Conservation (phyloP, 2,113 vertebrate genomes). For the Paratilapia polleni region DNA sequence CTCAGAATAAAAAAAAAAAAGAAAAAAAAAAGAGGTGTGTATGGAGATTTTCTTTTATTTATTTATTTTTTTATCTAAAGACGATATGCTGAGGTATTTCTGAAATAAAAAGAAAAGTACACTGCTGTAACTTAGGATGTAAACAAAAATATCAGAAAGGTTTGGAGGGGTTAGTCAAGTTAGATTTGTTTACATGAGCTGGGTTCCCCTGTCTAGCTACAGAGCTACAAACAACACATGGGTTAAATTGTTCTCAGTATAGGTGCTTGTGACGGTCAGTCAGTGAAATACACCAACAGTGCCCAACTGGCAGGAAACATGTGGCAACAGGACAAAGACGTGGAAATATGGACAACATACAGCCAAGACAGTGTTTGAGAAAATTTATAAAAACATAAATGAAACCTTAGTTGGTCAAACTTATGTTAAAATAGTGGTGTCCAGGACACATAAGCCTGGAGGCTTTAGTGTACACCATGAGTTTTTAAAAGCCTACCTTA, state of each 20-base stretch:
- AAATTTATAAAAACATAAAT: no score
- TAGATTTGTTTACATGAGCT: conserved; percentile 6
- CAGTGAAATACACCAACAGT: neutral
- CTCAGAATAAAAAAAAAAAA: neutral
- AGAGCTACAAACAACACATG: neutral
- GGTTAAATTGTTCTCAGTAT: neutral
- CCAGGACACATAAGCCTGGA: no score
- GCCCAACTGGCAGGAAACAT: no score
- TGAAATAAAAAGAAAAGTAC: neutral
- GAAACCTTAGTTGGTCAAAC: no score
- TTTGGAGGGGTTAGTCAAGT: neutral
- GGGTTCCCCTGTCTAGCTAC: neutral
- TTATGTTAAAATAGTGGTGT: no score
- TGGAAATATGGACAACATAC: no score
- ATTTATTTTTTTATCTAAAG: neutral
- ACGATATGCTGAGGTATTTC: neutral
- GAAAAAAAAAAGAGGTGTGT: neutral
- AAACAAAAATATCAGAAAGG: neutral
- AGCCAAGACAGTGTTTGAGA: no score
- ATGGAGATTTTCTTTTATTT: neutral
- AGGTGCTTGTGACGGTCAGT: neutral
- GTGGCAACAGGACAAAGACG: no score
- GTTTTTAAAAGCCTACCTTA: no score
- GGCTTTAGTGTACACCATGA: no score
- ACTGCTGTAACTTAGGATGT: neutral